Percentiles rank a stretch among this genome's conserved stretches.
Conservation (phyloP, 53 echinoderm and acorn worm species). For the Stichopus horrens region DNA sequence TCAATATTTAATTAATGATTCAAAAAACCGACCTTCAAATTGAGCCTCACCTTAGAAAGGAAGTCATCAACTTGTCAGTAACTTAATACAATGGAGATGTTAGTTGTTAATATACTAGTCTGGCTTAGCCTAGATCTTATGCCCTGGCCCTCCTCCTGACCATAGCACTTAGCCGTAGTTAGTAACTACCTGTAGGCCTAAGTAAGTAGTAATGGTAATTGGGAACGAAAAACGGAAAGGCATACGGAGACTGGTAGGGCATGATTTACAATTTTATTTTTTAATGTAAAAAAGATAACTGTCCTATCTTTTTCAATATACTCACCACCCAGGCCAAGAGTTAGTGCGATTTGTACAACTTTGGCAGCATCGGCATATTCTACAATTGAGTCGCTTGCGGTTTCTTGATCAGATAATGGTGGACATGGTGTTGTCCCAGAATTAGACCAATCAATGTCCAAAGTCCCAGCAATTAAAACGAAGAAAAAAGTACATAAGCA, state of each 20-base stretch:
- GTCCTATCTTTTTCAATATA: background rate
- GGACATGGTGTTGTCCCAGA: slow-evolving; percentile 39
- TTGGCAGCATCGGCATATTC: slow-evolving; percentile 36
- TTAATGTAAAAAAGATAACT: background rate
- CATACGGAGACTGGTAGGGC: background rate
- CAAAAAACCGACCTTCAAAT: too few relatives aligned
- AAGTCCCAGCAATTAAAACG: slow-evolving; percentile 77
- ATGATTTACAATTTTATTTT: background rate
- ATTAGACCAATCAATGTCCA: slow-evolving; percentile 67
- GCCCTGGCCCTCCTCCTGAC: too few relatives aligned
- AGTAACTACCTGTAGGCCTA: too few relatives aligned
- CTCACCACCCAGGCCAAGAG: slow-evolving; percentile 89
- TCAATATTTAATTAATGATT: too few relatives aligned
- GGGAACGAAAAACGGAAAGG: too few relatives aligned
- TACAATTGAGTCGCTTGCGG: slow-evolving; percentile 11
- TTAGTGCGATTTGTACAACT: slow-evolving; percentile 68
- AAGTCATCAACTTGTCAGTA: too few relatives aligned
- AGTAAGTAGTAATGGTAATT: too few relatives aligned
- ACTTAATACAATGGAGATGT: too few relatives aligned
- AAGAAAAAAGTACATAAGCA: slow-evolving; percentile 91
- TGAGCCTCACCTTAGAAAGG: too few relatives aligned
- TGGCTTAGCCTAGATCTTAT: too few relatives aligned
- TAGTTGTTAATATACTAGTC: too few relatives aligned
- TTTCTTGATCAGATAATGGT: slow-evolving; percentile 29
- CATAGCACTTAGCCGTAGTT: too few relatives aligned